phyloP scores from a whole-genome alignment of 2,888 invertebrate species.

The Torymus texanus region DNA sequence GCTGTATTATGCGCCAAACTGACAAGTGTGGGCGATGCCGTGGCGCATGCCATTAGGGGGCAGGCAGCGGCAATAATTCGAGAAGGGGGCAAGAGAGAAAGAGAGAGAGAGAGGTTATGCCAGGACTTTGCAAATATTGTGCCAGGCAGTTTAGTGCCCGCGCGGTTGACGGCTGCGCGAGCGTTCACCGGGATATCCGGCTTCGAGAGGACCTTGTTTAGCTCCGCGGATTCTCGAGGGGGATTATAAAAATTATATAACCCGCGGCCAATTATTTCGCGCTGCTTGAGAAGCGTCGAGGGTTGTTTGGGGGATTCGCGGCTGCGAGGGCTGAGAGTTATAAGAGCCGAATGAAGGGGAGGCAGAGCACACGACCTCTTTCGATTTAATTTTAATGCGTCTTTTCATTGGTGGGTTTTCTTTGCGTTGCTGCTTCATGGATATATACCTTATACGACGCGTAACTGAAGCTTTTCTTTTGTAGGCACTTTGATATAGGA shows the following conservation, averaged over 20 bases:
- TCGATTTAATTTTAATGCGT: constrained; percentile 48
- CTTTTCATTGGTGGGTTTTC: background rate
- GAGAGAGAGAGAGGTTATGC: no score
- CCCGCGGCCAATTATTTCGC: constrained; percentile 46
- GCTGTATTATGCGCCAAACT: constrained; percentile 39
- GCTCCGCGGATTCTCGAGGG: constrained; percentile 37
- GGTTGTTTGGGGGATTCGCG: background rate
- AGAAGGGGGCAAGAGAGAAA: constrained; percentile 58
- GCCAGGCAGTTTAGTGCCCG: constrained; percentile 53
- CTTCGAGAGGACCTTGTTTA: constrained; percentile 27
- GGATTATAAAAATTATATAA: constrained; percentile 53
- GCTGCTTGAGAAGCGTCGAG: constrained; percentile 23
- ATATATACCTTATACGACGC: no score
- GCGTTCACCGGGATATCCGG: background rate
- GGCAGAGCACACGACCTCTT: background rate
- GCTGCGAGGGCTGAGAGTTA: no score
- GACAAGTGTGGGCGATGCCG: constrained; percentile 54
- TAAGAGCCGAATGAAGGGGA: no score
- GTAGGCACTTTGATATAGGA: no score
- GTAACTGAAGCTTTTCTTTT: no score
- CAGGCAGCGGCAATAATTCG: constrained; percentile 67
- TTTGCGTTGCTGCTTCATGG: background rate
- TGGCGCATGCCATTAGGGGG: background rate
- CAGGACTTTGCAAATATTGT: constrained; percentile 66
- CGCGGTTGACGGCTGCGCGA: no score